Base-by-base conservation (phyloP, 2,797 vertebrate species). In the Crocodylus rhombifer region DNA sequence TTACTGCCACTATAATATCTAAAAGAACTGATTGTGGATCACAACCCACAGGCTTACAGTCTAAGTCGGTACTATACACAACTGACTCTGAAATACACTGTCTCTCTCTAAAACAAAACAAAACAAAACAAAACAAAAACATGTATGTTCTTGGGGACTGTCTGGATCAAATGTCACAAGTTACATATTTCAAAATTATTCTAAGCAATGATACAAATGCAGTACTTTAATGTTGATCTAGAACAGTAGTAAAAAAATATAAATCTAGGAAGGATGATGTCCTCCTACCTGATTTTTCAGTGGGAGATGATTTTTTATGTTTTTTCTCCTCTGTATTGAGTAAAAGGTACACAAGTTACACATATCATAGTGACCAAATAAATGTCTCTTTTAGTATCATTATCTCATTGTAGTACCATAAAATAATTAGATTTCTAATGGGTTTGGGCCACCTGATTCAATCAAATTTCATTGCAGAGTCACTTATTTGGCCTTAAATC, bases 261-360 rank as follows among this genome's bases (percentile, higher is more conserved):
- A 89, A 79, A 56, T 77, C 33, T 87, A 21, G 56, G 91, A 8
- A 92, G 10, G 86, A 90, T 73, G 25, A 84, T 1, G 84, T 16
- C 5, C 76, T 90, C 93, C 56, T 97, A 98, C 97, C 97, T 97
- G 94, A 60, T 91, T 97, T 98, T 94, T 96, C 94, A 77, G 25
- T 61, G 17, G 77, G 90, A 86, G 75, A 60, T 87, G 88, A 56
- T 95, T 97, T 98, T 80, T 94, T 65, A 26, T 96, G 95, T 92
- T 97, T 89, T 96, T 97, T 98, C 88, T 97, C 96, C 64, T 97
- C 97, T 98, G 94, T 86, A 87, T 93, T 2, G 17, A 65, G 77
- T 95, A 94, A 97, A 77, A 61, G 79, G 14, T 58, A 91, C 42
- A 51, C 42, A 11, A 11, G 42, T 51, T 51, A 81, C 88, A 36